A percentile compares a stretch with the other conserved stretches of the same genome.
Conservation (phyloP, 2,797 vertebrate genomes). For the Notolabrus celidotus region DNA sequence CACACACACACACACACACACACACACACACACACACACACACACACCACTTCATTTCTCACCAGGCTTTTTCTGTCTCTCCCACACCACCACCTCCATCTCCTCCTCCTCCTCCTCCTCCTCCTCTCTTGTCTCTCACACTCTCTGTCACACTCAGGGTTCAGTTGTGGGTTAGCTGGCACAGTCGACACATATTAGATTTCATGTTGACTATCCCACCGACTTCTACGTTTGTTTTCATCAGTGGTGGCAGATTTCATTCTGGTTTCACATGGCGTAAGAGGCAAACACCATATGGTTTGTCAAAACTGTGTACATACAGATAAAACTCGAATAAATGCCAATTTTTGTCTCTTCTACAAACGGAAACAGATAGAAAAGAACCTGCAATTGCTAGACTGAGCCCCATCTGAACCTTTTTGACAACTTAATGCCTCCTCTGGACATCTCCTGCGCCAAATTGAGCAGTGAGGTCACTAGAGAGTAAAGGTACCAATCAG, state of each 20-base stretch:
- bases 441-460: constrained; percentile 27
- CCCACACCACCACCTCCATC: constrained; percentile 41
- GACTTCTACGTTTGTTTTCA: constrained; percentile 49
- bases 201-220: constrained; percentile 39
- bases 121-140: constrained; percentile 54
- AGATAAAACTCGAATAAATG: constrained; percentile 2
- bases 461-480: constrained; percentile 18
- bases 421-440: constrained; percentile 29
- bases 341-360: neutral
- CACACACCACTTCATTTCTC: constrained; percentile 67
- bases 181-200: constrained; percentile 52
- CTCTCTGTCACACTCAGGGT: constrained; percentile 60
- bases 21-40: constrained; percentile 32
- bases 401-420: constrained; percentile 25
- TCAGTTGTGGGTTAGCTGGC: constrained; percentile 71
- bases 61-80: constrained; percentile 66
- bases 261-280: constrained; percentile 19
- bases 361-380: neutral
- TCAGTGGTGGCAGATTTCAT: constrained; percentile 23
- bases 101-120: constrained; percentile 21
- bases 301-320: neutral
- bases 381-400: neutral
- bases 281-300: neutral
- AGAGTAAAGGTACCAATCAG: constrained; percentile 44
- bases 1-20: neutral